Conservation (phyloP, 1,140 invertebrate species). For the Ceratina australensis region DNA sequence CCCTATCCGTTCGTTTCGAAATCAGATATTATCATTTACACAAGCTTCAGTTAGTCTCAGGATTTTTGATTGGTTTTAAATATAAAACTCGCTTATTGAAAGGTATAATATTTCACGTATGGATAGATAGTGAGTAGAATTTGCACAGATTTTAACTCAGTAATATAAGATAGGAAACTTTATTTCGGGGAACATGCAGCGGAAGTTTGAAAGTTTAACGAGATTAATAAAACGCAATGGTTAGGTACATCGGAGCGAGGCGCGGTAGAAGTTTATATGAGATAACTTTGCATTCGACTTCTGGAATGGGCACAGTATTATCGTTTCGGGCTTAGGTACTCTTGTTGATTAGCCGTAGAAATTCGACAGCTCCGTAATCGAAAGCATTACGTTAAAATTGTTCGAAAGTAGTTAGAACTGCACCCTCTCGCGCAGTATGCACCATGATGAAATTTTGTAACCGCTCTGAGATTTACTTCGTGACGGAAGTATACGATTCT, state of each 20-base stretch:
- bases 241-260: constrained; percentile 7
- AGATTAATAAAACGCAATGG: constrained; percentile 54
- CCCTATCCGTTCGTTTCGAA: not conserved
- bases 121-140: not conserved
- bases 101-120: not conserved
- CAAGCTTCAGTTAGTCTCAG: too few species aligned
- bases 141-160: not conserved
- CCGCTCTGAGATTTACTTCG: not conserved
- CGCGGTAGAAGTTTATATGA: constrained; percentile 60
- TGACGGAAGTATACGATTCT: not conserved
- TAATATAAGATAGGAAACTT: constrained; percentile 13
- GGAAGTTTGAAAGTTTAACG: constrained; percentile 50
- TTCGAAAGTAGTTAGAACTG: not conserved
- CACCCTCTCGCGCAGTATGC: not conserved
- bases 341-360: constrained; percentile 58
- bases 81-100: not conserved
- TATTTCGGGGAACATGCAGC: not conserved
- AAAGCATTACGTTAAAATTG: constrained; percentile 13
- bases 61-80: not conserved
- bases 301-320: constrained; percentile 49
- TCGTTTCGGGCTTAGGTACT: constrained; percentile 54
- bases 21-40: not conserved
- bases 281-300: constrained; percentile 57
- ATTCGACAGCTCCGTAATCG: constrained; percentile 54
- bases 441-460: not conserved